Conservation (phyloP, 2,888 invertebrate genomes). For the Synergus gifuensis region DNA sequence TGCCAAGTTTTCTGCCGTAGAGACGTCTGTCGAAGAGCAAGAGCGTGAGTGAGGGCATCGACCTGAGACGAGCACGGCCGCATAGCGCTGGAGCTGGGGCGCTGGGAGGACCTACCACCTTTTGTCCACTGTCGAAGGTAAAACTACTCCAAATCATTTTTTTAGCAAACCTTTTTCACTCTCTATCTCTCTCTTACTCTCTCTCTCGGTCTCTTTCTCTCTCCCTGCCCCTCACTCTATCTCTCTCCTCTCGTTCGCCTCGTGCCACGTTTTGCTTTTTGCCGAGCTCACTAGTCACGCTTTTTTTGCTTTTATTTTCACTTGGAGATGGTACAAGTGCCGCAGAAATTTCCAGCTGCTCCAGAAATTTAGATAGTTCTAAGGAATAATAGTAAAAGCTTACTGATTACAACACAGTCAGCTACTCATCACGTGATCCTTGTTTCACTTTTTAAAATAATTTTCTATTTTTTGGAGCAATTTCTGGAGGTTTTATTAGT, state of each 20-base stretch:
- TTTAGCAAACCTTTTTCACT: not conserved
- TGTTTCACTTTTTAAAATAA: not conserved
- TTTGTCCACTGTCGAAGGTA: slow-evolving; percentile 17
- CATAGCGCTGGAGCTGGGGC: slow-evolving; percentile 55
- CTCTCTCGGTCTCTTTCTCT: not conserved
- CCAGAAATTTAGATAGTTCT: not conserved
- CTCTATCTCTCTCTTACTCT: slow-evolving; percentile 8
- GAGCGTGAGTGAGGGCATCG: slow-evolving; percentile 77
- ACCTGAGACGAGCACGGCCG: slow-evolving; percentile 71
- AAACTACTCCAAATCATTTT: slow-evolving; percentile 31
- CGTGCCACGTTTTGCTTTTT: slow-evolving; percentile 32
- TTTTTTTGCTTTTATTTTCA: slow-evolving; percentile 19
- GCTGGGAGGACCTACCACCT: slow-evolving; percentile 42
- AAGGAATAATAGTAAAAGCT: not conserved
- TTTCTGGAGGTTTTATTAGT: not conserved
- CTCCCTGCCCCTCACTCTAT: slow-evolving; percentile 47
- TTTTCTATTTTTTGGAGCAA: not conserved
- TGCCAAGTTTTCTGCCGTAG: slow-evolving; percentile 37
- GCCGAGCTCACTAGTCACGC: not conserved
- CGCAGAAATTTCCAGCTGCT: slow-evolving; percentile 7
- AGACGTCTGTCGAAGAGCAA: slow-evolving; percentile 67
- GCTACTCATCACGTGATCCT: not conserved
- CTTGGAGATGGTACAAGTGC: not conserved
- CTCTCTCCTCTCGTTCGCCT: slow-evolving; percentile 37
- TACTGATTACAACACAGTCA: not conserved